Evolutionary conservation across 2,888 invertebrate species (phyloP).

Genomic region (Muscina levida): DNA sequence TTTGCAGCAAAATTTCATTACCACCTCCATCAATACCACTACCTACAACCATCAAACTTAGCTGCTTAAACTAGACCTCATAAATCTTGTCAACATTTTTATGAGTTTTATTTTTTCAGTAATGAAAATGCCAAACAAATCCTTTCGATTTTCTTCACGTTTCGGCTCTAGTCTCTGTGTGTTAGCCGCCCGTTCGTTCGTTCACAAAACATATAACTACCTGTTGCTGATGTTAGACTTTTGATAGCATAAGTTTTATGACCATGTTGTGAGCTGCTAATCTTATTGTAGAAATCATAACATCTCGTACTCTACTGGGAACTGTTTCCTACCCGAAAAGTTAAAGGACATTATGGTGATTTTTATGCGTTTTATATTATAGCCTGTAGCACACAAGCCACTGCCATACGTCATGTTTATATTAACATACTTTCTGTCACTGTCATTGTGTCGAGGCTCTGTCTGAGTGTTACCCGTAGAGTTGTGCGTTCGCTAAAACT

Average conservation of each 20-base stretch:
- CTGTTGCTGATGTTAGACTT: slow-evolving; percentile 19
- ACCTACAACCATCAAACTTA: too few species aligned
- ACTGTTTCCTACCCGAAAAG: slow-evolving; percentile 47
- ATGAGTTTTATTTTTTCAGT: background rate
- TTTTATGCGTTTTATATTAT: background rate
- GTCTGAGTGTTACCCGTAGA: background rate
- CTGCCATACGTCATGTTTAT: slow-evolving; percentile 35
- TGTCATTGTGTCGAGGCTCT: background rate
- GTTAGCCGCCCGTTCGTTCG: background rate
- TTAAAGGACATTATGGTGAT: slow-evolving; percentile 54
- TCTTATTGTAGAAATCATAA: slow-evolving; percentile 57
- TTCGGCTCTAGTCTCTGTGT: background rate
- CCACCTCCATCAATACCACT: background rate
- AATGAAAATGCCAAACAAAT: slow-evolving; percentile 30
- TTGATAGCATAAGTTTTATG: slow-evolving; percentile 34
- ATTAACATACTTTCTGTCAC: slow-evolving; percentile 58
- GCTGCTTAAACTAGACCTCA: slow-evolving; percentile 10
- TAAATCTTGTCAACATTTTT: slow-evolving; percentile 31
- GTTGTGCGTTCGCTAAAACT: slow-evolving; percentile 31
- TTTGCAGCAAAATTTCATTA: background rate
- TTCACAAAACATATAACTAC: background rate
- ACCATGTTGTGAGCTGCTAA: slow-evolving; percentile 39
- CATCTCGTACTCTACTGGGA: slow-evolving; percentile 60
- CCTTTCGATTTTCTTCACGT: slow-evolving; percentile 10
- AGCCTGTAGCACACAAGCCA: background rate